A percentile compares a stretch with the other conserved stretches of the same genome.
phyloP scores from a whole-genome alignment of 1,140 invertebrate genomes.

The Achroia grisella region DNA sequence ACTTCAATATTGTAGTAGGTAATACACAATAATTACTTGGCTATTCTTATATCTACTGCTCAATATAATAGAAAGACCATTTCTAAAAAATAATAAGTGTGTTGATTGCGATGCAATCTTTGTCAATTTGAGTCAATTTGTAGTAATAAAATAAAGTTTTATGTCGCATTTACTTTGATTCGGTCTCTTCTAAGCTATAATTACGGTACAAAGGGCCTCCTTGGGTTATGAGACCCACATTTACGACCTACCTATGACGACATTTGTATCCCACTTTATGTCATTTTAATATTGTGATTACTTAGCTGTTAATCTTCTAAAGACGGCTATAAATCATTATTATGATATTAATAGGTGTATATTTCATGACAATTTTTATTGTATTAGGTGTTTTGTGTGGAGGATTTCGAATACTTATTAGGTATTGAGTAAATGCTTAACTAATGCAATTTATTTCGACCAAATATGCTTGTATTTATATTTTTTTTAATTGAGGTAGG shows the following conservation, averaged over 20 bases:
- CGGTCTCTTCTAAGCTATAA: constrained; percentile 48
- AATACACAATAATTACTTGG: no score
- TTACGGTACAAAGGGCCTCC: constrained; percentile 45
- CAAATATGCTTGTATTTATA: no score
- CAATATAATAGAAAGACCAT: constrained; percentile 14
- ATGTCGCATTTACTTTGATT: constrained; percentile 66
- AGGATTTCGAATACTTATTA: no score
- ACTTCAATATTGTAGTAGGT: no score
- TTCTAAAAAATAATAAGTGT: constrained; percentile 37
- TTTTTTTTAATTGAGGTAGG: no score
- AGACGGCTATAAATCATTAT: constrained; percentile 7
- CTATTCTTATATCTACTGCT: no score
- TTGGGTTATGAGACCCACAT: constrained; percentile 11
- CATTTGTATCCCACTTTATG: constrained; percentile 19
- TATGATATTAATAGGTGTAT: no score
- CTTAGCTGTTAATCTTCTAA: constrained; percentile 10
- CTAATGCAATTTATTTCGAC: no score
- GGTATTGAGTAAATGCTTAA: no score
- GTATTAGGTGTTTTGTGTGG: no score
- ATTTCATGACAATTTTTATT: no score
- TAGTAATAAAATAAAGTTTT: constrained; percentile 68
- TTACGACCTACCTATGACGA: constrained; percentile 9
- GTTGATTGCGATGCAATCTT: constrained; percentile 56
- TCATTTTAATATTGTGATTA: constrained; percentile 25
- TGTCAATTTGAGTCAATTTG: constrained; percentile 68